Conservation (phyloP, 2,797 vertebrate genomes). For the Rousettus madagascariensis region DNA sequence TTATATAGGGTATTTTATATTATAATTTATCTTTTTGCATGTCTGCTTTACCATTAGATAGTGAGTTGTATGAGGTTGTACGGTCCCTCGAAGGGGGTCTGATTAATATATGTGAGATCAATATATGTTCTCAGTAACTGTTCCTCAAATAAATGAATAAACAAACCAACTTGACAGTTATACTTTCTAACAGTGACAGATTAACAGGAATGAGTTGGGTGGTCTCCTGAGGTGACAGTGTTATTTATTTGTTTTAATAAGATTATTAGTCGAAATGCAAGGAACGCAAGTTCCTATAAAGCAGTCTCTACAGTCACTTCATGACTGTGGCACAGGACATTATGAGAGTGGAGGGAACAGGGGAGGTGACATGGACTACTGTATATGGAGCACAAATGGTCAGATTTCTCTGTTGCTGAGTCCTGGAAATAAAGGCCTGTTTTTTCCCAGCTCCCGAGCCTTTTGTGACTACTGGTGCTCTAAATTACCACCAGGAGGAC, state of each 20-base stretch:
- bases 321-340: neutral
- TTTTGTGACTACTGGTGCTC: neutral
- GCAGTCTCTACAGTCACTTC: neutral
- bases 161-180: neutral
- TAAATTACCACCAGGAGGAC: neutral
- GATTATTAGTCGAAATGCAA: neutral
- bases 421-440: neutral
- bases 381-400: neutral
- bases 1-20: neutral
- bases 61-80: neutral
- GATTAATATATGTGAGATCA: neutral
- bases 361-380: neutral
- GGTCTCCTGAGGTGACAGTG: neutral
- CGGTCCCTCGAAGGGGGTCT: neutral
- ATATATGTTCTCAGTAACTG: neutral
- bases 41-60: neutral
- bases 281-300: neutral
- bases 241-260: conserved; percentile 49
- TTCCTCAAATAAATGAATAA: neutral
- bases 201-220: conserved; percentile 19
- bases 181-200: neutral
- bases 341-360: neutral
- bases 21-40: neutral
- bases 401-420: neutral
- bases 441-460: neutral